A percentile compares a stretch with the other conserved stretches of the same genome.
These are phyloP conservation scores for Zootoca vivipara DNA, from an alignment of 2,113 vertebrate species.

Conservation along the genomic window DNA sequence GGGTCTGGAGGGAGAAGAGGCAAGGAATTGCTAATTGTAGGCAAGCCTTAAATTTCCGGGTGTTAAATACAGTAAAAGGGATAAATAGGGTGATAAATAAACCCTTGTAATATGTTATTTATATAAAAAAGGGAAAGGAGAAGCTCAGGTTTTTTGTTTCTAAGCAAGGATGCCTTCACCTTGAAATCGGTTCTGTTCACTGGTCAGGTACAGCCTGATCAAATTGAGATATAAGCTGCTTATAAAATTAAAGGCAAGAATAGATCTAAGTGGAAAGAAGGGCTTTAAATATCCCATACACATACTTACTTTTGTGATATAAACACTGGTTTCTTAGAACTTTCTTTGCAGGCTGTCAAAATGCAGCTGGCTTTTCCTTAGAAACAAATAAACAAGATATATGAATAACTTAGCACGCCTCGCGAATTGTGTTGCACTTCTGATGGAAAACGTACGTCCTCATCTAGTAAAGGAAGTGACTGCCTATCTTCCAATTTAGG, in stretches of 20 bases:
- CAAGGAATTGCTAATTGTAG: constrained; percentile 28
- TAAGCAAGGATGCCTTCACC: not conserved
- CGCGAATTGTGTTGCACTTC: not conserved
- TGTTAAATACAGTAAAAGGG: constrained; percentile 25
- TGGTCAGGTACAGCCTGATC: not conserved
- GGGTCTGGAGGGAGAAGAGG: constrained; percentile 24
- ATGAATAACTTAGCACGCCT: not conserved
- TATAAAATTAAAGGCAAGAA: not conserved
- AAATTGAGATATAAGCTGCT: not conserved
- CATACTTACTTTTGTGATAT: not conserved
- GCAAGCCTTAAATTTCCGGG: constrained; percentile 25
- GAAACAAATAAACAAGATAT: not conserved
- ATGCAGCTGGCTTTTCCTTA: too few relatives aligned
- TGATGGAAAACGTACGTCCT: not conserved
- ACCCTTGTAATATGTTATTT: not conserved
- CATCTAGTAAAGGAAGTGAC: not conserved
- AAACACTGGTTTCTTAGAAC: not conserved
- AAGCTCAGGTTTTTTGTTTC: not conserved
- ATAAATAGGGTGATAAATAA: constrained; percentile 31
- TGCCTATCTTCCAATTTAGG: not conserved
- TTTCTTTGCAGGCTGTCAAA: not conserved
- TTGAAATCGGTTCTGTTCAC: not conserved
- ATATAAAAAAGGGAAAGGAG: not conserved
- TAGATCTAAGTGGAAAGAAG: not conserved
- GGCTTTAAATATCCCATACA: not conserved